Base-by-base conservation (phyloP, 2,797 vertebrate genomes). In the Tapirus indicus region DNA sequence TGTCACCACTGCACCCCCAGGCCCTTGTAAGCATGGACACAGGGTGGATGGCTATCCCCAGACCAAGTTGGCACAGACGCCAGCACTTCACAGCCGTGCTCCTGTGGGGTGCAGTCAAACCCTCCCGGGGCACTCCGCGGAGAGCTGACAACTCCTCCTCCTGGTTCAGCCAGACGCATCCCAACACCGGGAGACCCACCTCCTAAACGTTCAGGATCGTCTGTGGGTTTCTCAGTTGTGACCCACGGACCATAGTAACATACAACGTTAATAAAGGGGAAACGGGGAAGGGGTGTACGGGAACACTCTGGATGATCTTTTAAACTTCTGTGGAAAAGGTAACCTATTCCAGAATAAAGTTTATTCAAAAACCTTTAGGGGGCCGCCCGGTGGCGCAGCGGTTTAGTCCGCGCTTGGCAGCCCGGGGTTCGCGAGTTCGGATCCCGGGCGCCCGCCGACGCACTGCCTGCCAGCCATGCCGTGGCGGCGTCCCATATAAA, bases 11-110 rank as follows among this genome's bases (percentile, higher is more conserved):
- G 18, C 38, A 38, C n/a, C 8, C 60, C 16, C 5, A 2, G 35
- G 32, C 16, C 29, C 44, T 88, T 72, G 47, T 9, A 11, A 49
- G 38, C 14, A 16, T 0, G 2, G 5, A 54, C 8, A 25, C 13
- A 1, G 1, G 16, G 20, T 21, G 35, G 25, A 32, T 0, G 1
- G 41, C 41, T 7, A 17, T 32, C 54, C 56, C 27, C 0, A 7
- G 32, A 16, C 54, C 6, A 6, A 4, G 23, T 5, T 9, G 5
- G 68, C 49, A 41, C 32, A 21, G 74, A 9, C 0, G 23, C 23
- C 9, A 12, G 35, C 21, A 7, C 27, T 3, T 27, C 56, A 8
- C 12, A 18, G n/a, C 52, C 12, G 0, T 0, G 29, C 18, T 83
- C 29, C 47, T 21, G 5, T 29, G 86, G 47, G 7, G 7, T 1